Base-by-base conservation (phyloP, 2,888 invertebrate genomes). In the Drosophila neonasuta region DNA sequence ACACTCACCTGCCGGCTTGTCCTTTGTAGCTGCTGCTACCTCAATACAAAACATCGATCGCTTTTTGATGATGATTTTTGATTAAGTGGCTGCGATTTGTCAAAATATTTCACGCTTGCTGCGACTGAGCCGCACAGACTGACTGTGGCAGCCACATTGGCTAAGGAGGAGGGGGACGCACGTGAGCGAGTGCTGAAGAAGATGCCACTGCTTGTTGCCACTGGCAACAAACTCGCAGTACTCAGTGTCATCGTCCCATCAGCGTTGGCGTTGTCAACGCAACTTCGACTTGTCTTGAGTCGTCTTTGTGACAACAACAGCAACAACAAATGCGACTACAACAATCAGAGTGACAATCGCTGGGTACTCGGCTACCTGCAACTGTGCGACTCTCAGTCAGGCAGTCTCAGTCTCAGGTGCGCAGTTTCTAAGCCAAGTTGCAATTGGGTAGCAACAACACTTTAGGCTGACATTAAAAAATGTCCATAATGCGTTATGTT, bases 1-100 rank as follows among this genome's bases (percentile, higher is more conserved):
- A 30, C 44, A 42, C 29, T 48, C 17, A 29, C 10, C n/a, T 55
- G 71, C 61, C 66, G 72, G 69, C 71, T 68, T 62, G 79, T 80
- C 76, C 82, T 76, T 80, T 84, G 76, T 74, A 72, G 57, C 58
- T 56, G 58, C 70, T 75, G 71, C 78, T 81, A 69, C 79, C 76
- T 86, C 86, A 80, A 83, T 63, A 86, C 83, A 72, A 83, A 81
- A 77, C 87, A 79, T 83, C 87, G 87, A 87, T 84, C 83, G 83
- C 83, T 78, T 82, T 72, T 65, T 71, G 86, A 87, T 81, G 85
- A 81, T 84, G 86, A 85, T 85, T 85, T 89, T 83, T 88, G 88
- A 88, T 88, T 86, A 88, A 88, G 88, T 89, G 88, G 63, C 83
- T 71, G 74, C 88, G 80, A 88, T 88, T 88, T 88, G 88, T 88